Base-by-base conservation (phyloP, 2,888 invertebrate species). In the Stomorhina lunata region DNA sequence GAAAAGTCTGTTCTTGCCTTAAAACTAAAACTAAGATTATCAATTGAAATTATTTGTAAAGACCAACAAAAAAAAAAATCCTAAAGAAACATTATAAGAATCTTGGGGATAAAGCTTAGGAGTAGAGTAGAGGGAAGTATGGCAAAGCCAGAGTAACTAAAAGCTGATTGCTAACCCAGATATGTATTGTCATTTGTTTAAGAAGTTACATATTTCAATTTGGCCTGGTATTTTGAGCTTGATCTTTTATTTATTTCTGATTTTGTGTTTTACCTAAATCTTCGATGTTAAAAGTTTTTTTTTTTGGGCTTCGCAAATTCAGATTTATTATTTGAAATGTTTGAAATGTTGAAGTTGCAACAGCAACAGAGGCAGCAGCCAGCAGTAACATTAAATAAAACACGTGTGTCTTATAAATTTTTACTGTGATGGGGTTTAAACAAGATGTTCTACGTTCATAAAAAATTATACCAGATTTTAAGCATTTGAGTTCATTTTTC, bases 101-200 rank as follows among this genome's bases (percentile, higher is more conserved):
- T 76, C 27, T 63, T n/a, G 17, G 57, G 48, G n/a, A 59, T 29
- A 59, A 29, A 50, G 32, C 15, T 4, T 34, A 37, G 15, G 10
- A 43, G 12, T 43, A 5, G 17, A 15, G 9, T 40, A 20, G 27
- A 27, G 34, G 43, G 4, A 32, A 20, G 6, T 34, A 27, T n/a
- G 32, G 27, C 22, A 29, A 32, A 57, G 37, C 27, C 50, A 20
- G 55, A 82, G 82, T 82, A 79, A 79, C 75, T 82, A 82, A 82
- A 82, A 82, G 82, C 82, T 82, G 82, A 82, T 82, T 79, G 82
- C 79, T 82, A 82, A 82, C 82, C 82, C 79, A 79, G 82, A 82
- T 82, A 82, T 45, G 79, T 55, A 61, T 66, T 82, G 82, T 82
- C 82, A 82, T 82, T 82, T 82, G 79, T 72, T 82, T 76, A 75